These are phyloP conservation scores for Montipora foliosa DNA, from an alignment of 64 coral and sea anemone species.

Conservation along the genomic window DNA sequence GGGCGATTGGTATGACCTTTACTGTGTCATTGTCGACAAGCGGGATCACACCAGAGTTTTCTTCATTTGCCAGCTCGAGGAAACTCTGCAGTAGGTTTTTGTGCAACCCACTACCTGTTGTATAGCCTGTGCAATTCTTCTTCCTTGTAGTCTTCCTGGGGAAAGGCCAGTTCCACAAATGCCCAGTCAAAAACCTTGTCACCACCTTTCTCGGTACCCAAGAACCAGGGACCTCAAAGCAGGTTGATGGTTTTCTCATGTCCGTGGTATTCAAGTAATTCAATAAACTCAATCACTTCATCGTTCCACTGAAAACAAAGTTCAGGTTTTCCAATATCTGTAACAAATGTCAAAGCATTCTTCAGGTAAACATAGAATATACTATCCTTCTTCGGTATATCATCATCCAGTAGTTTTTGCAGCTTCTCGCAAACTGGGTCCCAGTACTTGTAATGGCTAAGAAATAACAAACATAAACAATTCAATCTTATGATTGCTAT, in stretches of 20 bases:
- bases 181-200: slow-evolving; percentile 29
- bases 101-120: slow-evolving; percentile 37
- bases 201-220: slow-evolving; percentile 30
- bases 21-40: slow-evolving; percentile 36
- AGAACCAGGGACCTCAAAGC: slow-evolving; percentile 9
- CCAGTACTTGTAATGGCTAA: neutral
- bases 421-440: neutral
- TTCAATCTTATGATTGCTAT: neutral
- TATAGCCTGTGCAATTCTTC: slow-evolving; percentile 29
- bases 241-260: slow-evolving; percentile 36
- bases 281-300: slow-evolving; percentile 31
- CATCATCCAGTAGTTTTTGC: neutral
- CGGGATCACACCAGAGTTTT: slow-evolving; percentile 8
- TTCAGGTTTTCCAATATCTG: neutral
- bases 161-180: slow-evolving; percentile 47
- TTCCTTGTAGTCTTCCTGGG: slow-evolving; percentile 48
- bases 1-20: slow-evolving; percentile 11
- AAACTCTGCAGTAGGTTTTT: slow-evolving; percentile 31
- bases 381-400: neutral
- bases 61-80: slow-evolving; percentile 30
- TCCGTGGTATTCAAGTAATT: slow-evolving; percentile 29
- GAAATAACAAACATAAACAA: neutral
- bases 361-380: neutral
- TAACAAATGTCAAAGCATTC: neutral
- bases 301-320: slow-evolving; percentile 32